These are phyloP conservation scores for Lithophane leautieri DNA, from an alignment of 2,888 invertebrate species.

Conservation along the genomic window DNA sequence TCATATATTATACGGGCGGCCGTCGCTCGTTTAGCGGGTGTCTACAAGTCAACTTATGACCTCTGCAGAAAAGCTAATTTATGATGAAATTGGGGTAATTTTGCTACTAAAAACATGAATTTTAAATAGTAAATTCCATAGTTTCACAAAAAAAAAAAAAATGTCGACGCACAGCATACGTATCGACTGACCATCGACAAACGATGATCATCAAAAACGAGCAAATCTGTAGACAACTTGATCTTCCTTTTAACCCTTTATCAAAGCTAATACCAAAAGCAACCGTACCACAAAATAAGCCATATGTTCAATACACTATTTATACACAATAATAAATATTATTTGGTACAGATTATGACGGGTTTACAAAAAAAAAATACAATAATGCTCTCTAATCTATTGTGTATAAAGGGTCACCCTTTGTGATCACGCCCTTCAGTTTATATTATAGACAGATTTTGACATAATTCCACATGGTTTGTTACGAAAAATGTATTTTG, in stretches of 20 bases:
- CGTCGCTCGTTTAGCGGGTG: too few relatives aligned
- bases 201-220: too few relatives aligned
- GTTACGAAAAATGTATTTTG: constrained; percentile 37
- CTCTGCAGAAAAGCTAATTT: too few relatives aligned
- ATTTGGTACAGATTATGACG: constrained; percentile 79
- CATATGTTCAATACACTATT: constrained; percentile 47
- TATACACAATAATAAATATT: constrained; percentile 68
- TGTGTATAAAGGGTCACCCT: constrained; percentile 57
- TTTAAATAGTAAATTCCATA: too few relatives aligned
- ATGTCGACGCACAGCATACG: too few relatives aligned
- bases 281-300: constrained; percentile 43
- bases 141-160: too few relatives aligned
- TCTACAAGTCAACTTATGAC: too few relatives aligned
- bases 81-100: too few relatives aligned
- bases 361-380: constrained; percentile 78
- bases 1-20: too few relatives aligned
- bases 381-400: constrained; percentile 60
- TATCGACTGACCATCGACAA: too few relatives aligned
- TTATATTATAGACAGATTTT: constrained; percentile 44
- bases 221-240: too few relatives aligned
- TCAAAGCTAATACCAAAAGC: constrained; percentile 43
- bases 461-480: constrained; percentile 46
- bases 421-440: constrained; percentile 42
- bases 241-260: neutral
- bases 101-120: too few relatives aligned